Percentiles rank a stretch among this genome's conserved stretches.
Conservation (phyloP, 64 coral and sea anemone genomes). For the Cladopsammia gracilis region DNA sequence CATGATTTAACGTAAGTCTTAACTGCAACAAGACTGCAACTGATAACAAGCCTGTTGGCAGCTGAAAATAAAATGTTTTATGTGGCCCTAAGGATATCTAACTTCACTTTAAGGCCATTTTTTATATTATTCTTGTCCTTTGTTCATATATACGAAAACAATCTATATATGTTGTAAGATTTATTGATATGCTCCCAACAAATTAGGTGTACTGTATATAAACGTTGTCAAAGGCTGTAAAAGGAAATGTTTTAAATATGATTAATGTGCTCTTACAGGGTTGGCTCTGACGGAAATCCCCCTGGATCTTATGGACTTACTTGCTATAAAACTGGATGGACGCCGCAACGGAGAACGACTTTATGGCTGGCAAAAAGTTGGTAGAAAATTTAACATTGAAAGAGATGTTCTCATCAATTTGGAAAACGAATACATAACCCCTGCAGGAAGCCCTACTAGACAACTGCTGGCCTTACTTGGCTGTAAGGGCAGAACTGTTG, state of each 20-base stretch:
- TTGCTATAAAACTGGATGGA: neutral
- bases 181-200: no score
- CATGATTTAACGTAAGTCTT: no score
- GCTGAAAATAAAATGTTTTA: no score
- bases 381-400: neutral
- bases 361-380: slow-evolving; percentile 8
- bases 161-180: no score
- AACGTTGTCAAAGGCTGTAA: no score
- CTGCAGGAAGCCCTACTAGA: neutral
- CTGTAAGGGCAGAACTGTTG: neutral
- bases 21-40: no score
- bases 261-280: neutral
- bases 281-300: neutral
- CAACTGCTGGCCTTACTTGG: neutral
- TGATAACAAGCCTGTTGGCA: no score
- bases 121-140: no score
- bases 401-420: neutral
- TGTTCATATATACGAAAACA: no score
- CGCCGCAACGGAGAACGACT: neutral
- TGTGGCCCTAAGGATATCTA: no score
- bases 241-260: no score
- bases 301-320: neutral
- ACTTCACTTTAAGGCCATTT: no score
- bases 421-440: neutral
- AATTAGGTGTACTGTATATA: neutral